These are phyloP conservation scores for Deilephila porcellus DNA, from an alignment of 2,888 invertebrate genomes.

Conservation along the genomic window DNA sequence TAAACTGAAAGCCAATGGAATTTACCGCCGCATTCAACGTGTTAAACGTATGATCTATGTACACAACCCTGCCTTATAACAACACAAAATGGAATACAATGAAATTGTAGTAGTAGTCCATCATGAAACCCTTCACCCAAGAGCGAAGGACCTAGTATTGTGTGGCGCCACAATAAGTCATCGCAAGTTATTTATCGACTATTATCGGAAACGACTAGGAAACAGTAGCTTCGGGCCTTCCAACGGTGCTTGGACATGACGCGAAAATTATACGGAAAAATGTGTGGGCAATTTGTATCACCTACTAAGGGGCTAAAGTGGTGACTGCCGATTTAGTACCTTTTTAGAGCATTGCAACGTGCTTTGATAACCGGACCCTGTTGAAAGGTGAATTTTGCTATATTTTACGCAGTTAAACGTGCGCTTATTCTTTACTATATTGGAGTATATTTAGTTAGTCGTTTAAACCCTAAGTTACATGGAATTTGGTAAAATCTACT, in stretches of 20 bases:
- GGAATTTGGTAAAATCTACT: too few species aligned
- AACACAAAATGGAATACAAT: conserved; percentile 23
- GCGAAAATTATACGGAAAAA: conserved; percentile 69
- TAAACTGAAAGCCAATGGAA: too few species aligned
- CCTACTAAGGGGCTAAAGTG: conserved; percentile 36
- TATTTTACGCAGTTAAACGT: not conserved
- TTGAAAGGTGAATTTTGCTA: not conserved
- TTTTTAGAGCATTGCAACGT: not conserved
- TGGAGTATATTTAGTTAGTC: too few species aligned
- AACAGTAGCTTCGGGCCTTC: conserved; percentile 66
- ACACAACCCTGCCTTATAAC: not conserved
- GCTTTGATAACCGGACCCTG: not conserved
- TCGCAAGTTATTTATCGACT: conserved; percentile 62
- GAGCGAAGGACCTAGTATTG: conserved; percentile 48
- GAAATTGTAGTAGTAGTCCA: not conserved
- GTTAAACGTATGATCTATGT: not conserved
- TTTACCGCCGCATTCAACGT: not conserved
- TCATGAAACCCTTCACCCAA: conserved; percentile 26
- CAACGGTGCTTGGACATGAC: conserved; percentile 50
- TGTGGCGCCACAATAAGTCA: conserved; percentile 59
- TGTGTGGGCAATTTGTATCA: conserved; percentile 61
- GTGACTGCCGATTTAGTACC: not conserved
- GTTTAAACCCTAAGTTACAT: too few species aligned
- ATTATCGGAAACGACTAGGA: conserved; percentile 60
- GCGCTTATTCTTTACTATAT: not conserved